Conservation (phyloP, 2,113 vertebrate species). For the Ptilorrhoa leucosticta region DNA sequence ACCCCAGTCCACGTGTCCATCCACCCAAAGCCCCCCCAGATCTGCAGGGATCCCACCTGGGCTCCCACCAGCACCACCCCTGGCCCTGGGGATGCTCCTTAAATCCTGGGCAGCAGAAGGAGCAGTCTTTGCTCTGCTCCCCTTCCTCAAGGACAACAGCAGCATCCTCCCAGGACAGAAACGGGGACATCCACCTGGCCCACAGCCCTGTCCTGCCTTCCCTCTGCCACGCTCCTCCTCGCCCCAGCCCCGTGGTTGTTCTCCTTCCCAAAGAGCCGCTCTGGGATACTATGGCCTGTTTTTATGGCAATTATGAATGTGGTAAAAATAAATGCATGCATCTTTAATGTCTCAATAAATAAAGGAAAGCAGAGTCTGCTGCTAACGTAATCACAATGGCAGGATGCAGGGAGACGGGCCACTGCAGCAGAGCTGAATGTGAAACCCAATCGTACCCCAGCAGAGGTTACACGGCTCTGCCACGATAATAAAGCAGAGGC, state of each 20-base stretch:
- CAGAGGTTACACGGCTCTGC: constrained; percentile 37
- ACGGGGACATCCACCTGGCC: neutral
- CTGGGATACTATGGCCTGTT: constrained; percentile 3
- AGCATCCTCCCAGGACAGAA: neutral
- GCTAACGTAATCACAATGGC: constrained; percentile 50
- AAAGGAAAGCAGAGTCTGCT: constrained; percentile 40
- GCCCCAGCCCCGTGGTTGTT: accelerated
- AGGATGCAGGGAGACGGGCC: constrained; percentile 12
- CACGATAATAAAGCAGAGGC: constrained; percentile 60
- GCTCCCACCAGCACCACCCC: neutral
- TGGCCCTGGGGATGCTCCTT: neutral
- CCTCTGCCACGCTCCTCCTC: neutral
- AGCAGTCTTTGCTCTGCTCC: neutral
- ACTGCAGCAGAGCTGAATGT: constrained; percentile 1
- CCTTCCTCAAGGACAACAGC: neutral
- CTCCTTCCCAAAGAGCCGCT: neutral
- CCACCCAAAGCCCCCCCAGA: neutral
- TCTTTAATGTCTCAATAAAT: constrained; percentile 65
- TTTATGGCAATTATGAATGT: constrained; percentile 53
- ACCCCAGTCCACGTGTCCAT: neutral
- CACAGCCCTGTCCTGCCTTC: neutral
- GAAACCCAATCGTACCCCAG: constrained; percentile 28
- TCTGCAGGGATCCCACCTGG: neutral
- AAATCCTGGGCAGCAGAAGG: neutral
- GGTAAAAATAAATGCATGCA: constrained; percentile 62